Conservation (phyloP, 1,140 invertebrate genomes). For the Micrasema longulum region DNA sequence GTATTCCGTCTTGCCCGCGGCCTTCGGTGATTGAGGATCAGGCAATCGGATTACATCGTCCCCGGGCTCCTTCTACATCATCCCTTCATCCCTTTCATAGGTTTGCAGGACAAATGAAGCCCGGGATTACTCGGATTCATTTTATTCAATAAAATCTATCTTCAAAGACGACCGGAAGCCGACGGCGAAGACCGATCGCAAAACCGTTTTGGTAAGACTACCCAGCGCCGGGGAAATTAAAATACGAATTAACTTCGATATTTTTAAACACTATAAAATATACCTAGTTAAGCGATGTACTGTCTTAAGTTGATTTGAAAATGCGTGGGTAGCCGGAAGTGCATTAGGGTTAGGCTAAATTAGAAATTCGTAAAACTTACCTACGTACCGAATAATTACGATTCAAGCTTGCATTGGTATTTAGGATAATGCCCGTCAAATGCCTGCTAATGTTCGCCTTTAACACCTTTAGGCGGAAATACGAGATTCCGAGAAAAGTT, state of each 20-base stretch:
- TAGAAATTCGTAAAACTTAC: not conserved
- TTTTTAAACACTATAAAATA: no score
- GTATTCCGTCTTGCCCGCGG: conserved; percentile 37
- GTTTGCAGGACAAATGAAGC: conserved; percentile 34
- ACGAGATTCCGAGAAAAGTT: conserved; percentile 2
- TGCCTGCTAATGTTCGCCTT: conserved; percentile 16
- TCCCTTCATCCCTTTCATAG: conserved; percentile 32
- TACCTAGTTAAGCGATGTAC: no score
- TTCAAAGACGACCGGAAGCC: conserved; percentile 31
- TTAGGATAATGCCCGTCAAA: conserved; percentile 16
- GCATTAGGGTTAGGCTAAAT: not conserved
- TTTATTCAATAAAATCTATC: conserved; percentile 44
- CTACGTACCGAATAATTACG: not conserved
- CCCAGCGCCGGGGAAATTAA: no score
- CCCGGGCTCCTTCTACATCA: not conserved
- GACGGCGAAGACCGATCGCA: conserved; percentile 27
- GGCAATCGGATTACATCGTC: conserved; percentile 42
- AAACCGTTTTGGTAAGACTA: conserved; percentile 6
- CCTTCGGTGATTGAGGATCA: conserved; percentile 41
- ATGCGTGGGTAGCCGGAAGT: no score
- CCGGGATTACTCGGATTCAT: conserved; percentile 41
- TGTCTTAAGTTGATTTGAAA: no score
- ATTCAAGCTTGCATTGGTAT: not conserved
- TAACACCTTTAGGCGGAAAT: conserved; percentile 13
- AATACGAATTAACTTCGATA: no score